Conservation (phyloP, 2,888 invertebrate genomes). For the Linyphia triangularis region DNA sequence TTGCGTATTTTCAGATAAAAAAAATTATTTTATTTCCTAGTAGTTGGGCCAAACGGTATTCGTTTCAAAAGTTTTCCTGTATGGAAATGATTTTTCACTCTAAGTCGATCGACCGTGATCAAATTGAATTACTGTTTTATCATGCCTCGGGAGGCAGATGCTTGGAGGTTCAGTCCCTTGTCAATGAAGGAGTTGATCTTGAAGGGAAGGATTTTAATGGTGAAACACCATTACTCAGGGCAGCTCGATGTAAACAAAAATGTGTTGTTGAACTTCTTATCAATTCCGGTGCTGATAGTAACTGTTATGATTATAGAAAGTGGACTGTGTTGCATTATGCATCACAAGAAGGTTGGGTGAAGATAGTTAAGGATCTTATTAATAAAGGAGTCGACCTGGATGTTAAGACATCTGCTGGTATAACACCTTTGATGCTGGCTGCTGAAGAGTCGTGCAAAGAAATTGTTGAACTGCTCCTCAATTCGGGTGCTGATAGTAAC, state of each 20-base stretch:
- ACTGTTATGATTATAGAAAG: neutral
- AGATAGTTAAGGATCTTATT: conserved; percentile 86
- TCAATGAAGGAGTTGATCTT: neutral
- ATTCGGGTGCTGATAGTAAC: neutral
- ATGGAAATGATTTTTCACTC: no score
- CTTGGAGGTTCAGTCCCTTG: no score
- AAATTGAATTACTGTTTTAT: no score
- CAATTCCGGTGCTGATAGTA: neutral
- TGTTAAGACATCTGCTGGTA: conserved; percentile 89
- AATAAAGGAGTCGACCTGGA: conserved; percentile 90
- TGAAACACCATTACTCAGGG: neutral
- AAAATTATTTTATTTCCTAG: no score
- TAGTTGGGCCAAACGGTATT: no score
- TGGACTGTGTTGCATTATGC: conserved; percentile 93
- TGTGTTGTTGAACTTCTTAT: neutral
- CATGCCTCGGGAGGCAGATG: no score
- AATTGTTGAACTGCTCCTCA: neutral
- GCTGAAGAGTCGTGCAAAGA: conserved; percentile 83
- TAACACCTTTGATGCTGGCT: conserved; percentile 89
- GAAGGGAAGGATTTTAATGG: neutral
- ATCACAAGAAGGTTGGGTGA: no score
- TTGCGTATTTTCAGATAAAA: no score
- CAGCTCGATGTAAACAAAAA: neutral
- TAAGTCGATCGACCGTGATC: no score
- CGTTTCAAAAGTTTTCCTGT: no score